A percentile compares a stretch with the other conserved stretches of the same genome.
Evolutionary conservation across 2,797 vertebrate species (phyloP).

Genomic region (Phaenicophaeus curvirostris): DNA sequence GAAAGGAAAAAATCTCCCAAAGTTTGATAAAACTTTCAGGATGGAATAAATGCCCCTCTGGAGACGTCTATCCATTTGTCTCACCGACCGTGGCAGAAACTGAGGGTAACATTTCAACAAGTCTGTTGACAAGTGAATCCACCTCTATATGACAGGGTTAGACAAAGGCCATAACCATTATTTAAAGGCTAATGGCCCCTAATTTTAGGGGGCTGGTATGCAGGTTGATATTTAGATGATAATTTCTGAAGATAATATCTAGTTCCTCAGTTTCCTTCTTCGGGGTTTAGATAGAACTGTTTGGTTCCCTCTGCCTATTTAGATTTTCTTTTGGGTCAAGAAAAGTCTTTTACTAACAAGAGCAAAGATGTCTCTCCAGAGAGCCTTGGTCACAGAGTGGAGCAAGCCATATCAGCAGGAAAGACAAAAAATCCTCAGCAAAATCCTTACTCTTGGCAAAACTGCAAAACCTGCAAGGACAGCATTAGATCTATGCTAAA

Average conservation of each 20-base stretch:
- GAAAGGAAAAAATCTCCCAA: neutral
- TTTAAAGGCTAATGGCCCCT: neutral
- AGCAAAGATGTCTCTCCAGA: neutral
- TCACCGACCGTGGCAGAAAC: neutral
- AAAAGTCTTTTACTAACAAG: fast-evolving
- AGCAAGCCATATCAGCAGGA: too few relatives aligned
- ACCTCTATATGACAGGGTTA: neutral
- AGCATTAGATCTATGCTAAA: constrained; percentile 21
- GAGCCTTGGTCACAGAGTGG: too few relatives aligned
- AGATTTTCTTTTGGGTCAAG: neutral
- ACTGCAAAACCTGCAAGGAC: neutral
- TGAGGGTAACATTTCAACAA: neutral
- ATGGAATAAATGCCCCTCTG: neutral
- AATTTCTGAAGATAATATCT: neutral
- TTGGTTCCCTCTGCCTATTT: neutral
- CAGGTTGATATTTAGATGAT: neutral
- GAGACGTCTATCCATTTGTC: neutral
- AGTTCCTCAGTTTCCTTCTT: neutral
- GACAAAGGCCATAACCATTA: fast-evolving
- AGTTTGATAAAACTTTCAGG: neutral
- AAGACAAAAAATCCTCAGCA: neutral
- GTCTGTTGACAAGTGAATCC: neutral
- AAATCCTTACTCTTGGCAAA: neutral
- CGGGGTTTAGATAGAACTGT: neutral
- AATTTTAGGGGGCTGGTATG: neutral